A percentile compares a stretch with the other conserved stretches of the same genome.
These are phyloP conservation scores for Cladorhizidae sp. DNA, from an alignment of 37 sponge, comb jelly and placozoan species.

Conservation along the genomic window DNA sequence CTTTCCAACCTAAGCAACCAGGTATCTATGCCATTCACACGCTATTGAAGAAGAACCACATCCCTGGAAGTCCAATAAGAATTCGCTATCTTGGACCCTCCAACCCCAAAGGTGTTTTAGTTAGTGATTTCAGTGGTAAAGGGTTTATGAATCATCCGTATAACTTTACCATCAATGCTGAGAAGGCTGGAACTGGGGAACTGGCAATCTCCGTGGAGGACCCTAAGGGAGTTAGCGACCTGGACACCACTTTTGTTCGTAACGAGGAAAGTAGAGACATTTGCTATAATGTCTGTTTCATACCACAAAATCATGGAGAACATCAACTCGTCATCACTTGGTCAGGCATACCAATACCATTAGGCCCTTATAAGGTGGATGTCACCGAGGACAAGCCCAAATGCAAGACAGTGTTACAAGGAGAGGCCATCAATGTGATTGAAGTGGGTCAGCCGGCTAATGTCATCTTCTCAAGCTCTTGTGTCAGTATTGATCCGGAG, in stretches of 20 bases:
- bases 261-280: conserved; percentile 26
- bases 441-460: conserved; percentile 24
- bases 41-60: conserved; percentile 9
- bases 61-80: conserved; percentile 60
- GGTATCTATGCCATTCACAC: conserved; percentile 58
- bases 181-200: conserved; percentile 39
- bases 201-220: conserved; percentile 26
- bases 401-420: conserved; percentile 17
- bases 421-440: conserved; percentile 20
- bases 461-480: not conserved
- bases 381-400: conserved; percentile 27
- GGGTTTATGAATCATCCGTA: conserved; percentile 37
- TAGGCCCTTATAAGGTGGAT: conserved; percentile 30
- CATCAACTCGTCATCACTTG: conserved; percentile 54
- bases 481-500: not conserved
- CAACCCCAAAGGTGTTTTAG: conserved; percentile 25
- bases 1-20: conserved; percentile 42
- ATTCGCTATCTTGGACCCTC: conserved; percentile 24
- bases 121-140: conserved; percentile 10
- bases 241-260: conserved; percentile 1
- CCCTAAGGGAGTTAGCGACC: conserved; percentile 8
- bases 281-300: conserved; percentile 31
- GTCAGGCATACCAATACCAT: conserved; percentile 45
- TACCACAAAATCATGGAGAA: conserved; percentile 42
- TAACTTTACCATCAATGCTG: conserved; percentile 36